Evolutionary conservation across 2,113 vertebrate species (phyloP).

Genomic region (Propithecus coquereli): DNA sequence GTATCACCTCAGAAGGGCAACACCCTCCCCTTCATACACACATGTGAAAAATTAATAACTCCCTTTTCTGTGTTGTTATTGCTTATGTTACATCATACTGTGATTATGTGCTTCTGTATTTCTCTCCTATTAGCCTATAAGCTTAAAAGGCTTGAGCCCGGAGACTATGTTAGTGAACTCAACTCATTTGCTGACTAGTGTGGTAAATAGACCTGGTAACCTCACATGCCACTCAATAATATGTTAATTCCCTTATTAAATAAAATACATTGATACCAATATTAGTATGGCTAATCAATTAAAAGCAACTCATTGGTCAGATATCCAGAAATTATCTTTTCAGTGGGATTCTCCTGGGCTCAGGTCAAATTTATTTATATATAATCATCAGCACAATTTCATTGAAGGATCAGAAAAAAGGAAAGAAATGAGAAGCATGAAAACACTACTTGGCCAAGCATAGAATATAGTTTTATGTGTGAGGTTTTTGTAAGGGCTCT

Average conservation of each 20-base stretch:
- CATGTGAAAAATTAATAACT: background rate
- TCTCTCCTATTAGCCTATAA: background rate
- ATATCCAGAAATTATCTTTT: slow-evolving; percentile 15
- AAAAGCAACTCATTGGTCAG: background rate
- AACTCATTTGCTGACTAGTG: background rate
- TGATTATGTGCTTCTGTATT: background rate
- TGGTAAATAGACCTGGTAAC: background rate
- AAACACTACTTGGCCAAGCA: background rate
- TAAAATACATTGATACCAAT: background rate
- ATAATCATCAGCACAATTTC: background rate
- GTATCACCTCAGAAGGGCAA: background rate
- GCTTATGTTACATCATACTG: background rate
- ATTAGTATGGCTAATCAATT: background rate
- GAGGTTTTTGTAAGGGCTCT: background rate
- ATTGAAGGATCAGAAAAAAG: background rate
- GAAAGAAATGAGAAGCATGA: background rate
- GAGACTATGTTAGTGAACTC: background rate
- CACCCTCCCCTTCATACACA: background rate
- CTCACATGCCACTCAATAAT: background rate
- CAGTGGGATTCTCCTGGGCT: background rate
- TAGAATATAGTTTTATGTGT: background rate
- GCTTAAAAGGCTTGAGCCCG: background rate
- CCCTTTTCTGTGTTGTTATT: slow-evolving; percentile 1
- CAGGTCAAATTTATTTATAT: background rate
- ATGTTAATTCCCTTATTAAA: background rate